Evolutionary conservation across 2,888 invertebrate species (phyloP), one percentile per base, ranked within the genome.

Genomic region (Alentia gelatinosa): DNA sequence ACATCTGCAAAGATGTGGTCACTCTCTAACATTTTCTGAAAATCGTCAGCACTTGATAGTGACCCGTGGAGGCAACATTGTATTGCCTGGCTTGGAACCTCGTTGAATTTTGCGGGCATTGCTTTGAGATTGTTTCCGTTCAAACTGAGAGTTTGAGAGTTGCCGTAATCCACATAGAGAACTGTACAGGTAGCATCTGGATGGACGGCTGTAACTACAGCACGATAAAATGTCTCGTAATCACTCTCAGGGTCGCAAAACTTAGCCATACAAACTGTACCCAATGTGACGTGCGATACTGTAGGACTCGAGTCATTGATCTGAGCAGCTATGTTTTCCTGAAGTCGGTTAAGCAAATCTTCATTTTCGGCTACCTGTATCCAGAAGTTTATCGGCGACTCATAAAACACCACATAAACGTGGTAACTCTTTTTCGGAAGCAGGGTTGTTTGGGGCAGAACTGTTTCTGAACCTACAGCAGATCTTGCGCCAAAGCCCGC

Each of bases 371-470:
- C 47, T 23, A 86, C 4, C 47, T 86, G 86, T 19, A 86, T 86
- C 86, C 86, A 86, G 47, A 86, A 86, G 30, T 86, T 86, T 1
- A 86, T 19, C 30, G 86, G 86, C n/a, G 86, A 86, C n/a, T 86
- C 86, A 30, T 86, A 86, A 26, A n/a, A 86, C 0, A 86, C 86
- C 9, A 86, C 86, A 47, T 86, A 86, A 1, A 86, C 86, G 47
- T 86, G 86, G 35, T 47, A 42, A 30, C 26, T 86, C 3, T 86
- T 0, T 35, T 33, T 50, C 12, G 86, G 86, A 19, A 47, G 0
- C 5, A 86, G 47, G n/a, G 47, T 33, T 5, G 47, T 86, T 86
- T 86, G 86, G 7, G 12, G 0, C 15, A 86, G 35, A 12, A 47
- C 15, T 15, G 30, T 12, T 42, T 42, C 50, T 30, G 33, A 47